A percentile compares a stretch with the other conserved stretches of the same genome.
These are phyloP conservation scores for Montipora cactus DNA, from an alignment of 64 coral and sea anemone genomes.

Conservation along the genomic window DNA sequence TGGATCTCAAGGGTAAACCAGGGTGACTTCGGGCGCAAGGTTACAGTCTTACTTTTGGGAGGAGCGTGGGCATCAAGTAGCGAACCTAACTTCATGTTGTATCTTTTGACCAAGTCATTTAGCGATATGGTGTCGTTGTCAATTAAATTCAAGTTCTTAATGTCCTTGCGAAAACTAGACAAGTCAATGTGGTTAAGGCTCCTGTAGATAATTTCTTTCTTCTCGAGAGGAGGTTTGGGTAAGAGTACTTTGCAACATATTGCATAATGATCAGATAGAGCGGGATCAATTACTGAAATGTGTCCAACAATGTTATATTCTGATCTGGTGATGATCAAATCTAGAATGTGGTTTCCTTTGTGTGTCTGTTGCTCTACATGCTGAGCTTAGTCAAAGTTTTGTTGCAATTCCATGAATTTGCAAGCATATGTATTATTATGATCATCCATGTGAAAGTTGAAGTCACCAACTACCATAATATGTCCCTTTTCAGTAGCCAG, in stretches of 20 bases:
- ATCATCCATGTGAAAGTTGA: slow-evolving; percentile 32
- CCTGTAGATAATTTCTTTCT: too few relatives aligned
- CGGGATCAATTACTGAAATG: background rate
- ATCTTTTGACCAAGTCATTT: too few relatives aligned
- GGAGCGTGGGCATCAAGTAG: too few relatives aligned
- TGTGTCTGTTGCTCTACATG: slow-evolving; percentile 24
- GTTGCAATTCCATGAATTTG: slow-evolving; percentile 7
- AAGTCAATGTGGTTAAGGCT: too few relatives aligned
- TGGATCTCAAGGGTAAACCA: too few relatives aligned
- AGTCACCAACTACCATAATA: slow-evolving; percentile 40
- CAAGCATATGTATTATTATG: slow-evolving; percentile 4
- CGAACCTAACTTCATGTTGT: too few relatives aligned
- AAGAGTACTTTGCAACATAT: background rate
- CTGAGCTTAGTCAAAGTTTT: slow-evolving; percentile 21
- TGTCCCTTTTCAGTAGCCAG: slow-evolving; percentile 12
- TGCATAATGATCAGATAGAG: slow-evolving; percentile 2
- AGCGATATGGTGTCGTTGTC: too few relatives aligned
- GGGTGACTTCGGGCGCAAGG: too few relatives aligned
- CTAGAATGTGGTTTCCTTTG: slow-evolving; percentile 2
- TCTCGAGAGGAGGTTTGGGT: background rate
- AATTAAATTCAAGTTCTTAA: too few relatives aligned
- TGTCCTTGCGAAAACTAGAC: too few relatives aligned
- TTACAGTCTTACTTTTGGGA: too few relatives aligned
- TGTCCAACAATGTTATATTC: background rate
- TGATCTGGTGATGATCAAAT: slow-evolving; percentile 24